Evolutionary conservation across 1,140 invertebrate species (phyloP), one percentile per base, ranked within the genome.

Genomic region (Drosophila erecta): DNA sequence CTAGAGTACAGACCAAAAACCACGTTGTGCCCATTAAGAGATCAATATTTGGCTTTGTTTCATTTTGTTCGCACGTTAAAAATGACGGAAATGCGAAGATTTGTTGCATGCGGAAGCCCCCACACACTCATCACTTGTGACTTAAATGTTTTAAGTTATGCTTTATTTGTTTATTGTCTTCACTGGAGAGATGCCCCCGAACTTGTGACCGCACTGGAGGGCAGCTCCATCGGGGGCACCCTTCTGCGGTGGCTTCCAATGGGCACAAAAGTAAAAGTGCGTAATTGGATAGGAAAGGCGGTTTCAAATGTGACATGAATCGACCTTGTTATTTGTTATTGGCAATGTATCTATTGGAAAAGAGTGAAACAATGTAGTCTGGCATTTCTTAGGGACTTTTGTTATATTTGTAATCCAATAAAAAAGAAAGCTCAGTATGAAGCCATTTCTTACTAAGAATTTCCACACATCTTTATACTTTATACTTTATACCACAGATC

Each of bases 31-130:
- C 79, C 58, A 87, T 87, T 84, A 89, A 66, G 43, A 80, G 84
- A 87, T 87, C 84, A 87, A 87, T 87, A 87, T 89, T 79, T 87
- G 37, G 79, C 72, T 66, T 64, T 75, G 56, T 79, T 61, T 67
- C 41, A 44, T 38, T 41, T 60, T 50, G 76, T 79, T 87, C 84
- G 72, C 79, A 87, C 84, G 81, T 87, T 61, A 76, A 87, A 87
- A 64, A 76, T 87, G 84, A 87, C 84, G 84, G 84, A 87, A 87
- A 70, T 67, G 47, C 43, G 14, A 80, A 89, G 84, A 87, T 87
- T 87, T 84, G 84, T 87, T 67, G 83, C 65, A 83, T 74, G 79
- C 84, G 83, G 83, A 87, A 87, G 84, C 84, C 53, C 66, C 66
- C 81, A 35, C 53, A 24, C 27, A 49, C 55, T 22, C 43, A 41